Evolutionary conservation across 2,888 invertebrate species (phyloP).

Genomic region (Cantharis rufa): DNA sequence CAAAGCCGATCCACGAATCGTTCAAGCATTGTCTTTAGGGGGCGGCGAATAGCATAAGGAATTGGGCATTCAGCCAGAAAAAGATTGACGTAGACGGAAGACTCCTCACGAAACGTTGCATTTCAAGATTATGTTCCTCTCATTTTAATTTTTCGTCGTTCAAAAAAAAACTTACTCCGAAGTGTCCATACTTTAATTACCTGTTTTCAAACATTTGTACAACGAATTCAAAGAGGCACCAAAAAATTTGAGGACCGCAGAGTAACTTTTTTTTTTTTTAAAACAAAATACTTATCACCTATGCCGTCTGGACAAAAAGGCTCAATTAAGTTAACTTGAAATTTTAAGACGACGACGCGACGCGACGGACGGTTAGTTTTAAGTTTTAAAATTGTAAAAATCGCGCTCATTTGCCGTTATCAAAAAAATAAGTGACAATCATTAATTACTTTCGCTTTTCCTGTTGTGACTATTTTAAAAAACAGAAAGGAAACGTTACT

Average conservation of each 20-base stretch:
- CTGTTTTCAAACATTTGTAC: background rate
- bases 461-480: background rate
- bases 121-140: constrained; percentile 17
- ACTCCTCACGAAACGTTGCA: constrained; percentile 11
- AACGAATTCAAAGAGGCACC: background rate
- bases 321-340: background rate
- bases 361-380: background rate
- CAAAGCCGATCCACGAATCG: constrained; percentile 97
- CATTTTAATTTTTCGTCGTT: constrained; percentile 10
- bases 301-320: background rate
- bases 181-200: too few relatives aligned
- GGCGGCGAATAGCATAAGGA: constrained; percentile 63
- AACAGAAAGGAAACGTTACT: background rate
- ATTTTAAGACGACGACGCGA: background rate
- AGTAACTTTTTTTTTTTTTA: background rate
- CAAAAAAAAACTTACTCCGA: background rate
- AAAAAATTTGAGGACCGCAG: background rate
- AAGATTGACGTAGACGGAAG: constrained; percentile 43
- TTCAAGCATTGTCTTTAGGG: constrained; percentile 90
- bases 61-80: constrained; percentile 48
- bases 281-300: too few relatives aligned
- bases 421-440: background rate
- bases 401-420: background rate
- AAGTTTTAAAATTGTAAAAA: background rate
- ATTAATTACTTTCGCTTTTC: background rate